Evolutionary conservation across 2,888 invertebrate species (phyloP).

Genomic region (Diaphora mendica): DNA sequence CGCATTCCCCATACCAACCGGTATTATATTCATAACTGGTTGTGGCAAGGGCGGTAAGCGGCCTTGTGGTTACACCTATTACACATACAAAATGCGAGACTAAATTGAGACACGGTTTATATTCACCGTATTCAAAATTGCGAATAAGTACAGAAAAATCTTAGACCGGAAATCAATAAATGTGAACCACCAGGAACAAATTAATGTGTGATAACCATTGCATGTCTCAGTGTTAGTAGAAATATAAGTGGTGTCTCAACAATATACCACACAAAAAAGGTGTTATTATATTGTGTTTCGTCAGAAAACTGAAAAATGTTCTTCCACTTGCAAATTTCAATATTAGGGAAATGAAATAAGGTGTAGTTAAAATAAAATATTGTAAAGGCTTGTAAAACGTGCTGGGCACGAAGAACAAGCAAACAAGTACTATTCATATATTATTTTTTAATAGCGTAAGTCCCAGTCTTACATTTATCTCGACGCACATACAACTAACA

Average conservation of each 20-base stretch:
- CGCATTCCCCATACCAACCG: constrained; percentile 8
- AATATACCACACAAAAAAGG: not conserved
- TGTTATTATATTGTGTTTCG: not conserved
- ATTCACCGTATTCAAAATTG: constrained; percentile 29
- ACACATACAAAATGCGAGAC: constrained; percentile 41
- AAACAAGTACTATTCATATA: not conserved
- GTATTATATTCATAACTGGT: constrained; percentile 32
- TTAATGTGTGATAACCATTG: too few relatives aligned
- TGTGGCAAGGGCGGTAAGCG: constrained; percentile 45
- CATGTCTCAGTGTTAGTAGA: too few relatives aligned
- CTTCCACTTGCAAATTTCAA: not conserved
- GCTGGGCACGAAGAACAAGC: not conserved
- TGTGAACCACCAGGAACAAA: too few relatives aligned
- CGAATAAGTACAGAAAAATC: not conserved
- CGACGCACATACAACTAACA: not conserved
- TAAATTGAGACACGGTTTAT: constrained; percentile 30
- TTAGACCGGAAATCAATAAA: not conserved
- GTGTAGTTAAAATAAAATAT: not conserved
- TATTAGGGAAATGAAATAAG: too few relatives aligned
- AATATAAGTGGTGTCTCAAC: too few relatives aligned
- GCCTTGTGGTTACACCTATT: constrained; percentile 47
- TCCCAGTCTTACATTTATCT: not conserved
- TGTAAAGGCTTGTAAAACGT: not conserved
- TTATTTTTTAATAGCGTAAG: not conserved
- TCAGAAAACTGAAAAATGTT: not conserved